These are phyloP conservation scores for Tinamus major DNA, from an alignment of 2,797 vertebrate species.

Conservation along the genomic window DNA sequence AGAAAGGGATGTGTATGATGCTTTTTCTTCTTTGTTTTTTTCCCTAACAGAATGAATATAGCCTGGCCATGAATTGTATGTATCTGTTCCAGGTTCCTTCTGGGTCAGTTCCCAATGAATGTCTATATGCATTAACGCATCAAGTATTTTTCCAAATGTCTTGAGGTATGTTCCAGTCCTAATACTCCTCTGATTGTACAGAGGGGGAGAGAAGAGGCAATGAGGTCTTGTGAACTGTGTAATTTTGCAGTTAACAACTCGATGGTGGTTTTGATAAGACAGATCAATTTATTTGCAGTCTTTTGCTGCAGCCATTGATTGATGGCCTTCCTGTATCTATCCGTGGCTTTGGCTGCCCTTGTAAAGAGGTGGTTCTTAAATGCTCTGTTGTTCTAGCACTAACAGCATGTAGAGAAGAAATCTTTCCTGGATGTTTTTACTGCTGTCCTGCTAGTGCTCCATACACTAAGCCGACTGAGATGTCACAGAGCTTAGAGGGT, in stretches of 20 bases:
- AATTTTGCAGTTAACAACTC: neutral
- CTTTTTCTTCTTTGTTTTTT: neutral
- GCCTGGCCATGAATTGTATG: too few relatives aligned
- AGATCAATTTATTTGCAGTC: neutral
- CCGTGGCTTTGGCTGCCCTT: neutral
- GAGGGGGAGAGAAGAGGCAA: too few relatives aligned
- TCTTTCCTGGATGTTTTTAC: neutral
- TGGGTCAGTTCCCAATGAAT: neutral
- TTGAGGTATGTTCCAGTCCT: neutral
- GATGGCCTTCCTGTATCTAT: neutral
- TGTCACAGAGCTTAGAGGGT: neutral
- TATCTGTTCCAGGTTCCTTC: neutral
- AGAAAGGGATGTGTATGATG: neutral
- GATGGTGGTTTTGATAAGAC: neutral
- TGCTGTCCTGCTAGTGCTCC: neutral
- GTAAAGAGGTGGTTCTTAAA: neutral
- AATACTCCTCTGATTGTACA: accelerated
- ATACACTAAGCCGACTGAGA: too few relatives aligned
- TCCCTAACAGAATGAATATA: neutral
- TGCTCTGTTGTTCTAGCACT: neutral
- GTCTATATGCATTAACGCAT: neutral
- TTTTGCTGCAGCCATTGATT: neutral
- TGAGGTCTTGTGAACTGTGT: neutral
- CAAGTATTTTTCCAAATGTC: neutral
- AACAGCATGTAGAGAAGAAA: neutral